Conservation (phyloP, 2,797 vertebrate genomes). For the Dromococcyx pavoninus region DNA sequence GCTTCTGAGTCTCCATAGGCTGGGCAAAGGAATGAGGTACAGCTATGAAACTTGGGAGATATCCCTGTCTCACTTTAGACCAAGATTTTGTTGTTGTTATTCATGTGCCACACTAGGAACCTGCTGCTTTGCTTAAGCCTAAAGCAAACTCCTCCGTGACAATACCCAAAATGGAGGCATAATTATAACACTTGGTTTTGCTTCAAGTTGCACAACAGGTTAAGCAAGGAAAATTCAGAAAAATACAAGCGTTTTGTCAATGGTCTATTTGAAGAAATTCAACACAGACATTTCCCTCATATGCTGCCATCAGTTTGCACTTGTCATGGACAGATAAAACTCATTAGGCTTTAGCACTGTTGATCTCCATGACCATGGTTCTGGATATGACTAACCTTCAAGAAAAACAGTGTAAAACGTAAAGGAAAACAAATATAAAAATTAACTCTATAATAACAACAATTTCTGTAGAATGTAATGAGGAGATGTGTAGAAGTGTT, state of each 20-base stretch:
- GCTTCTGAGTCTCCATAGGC: neutral
- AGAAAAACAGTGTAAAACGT: neutral
- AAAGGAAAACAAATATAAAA: neutral
- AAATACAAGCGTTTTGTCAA: neutral
- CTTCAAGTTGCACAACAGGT: neutral
- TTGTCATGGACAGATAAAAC: neutral
- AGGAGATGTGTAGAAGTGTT: neutral
- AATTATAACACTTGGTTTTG: neutral
- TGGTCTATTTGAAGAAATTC: neutral
- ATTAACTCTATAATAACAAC: neutral
- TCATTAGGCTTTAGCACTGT: neutral
- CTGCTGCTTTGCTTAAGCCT: neutral
- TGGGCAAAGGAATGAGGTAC: neutral
- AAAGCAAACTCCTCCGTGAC: neutral
- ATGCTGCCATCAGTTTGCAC: neutral
- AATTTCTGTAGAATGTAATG: neutral
- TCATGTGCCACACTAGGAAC: neutral
- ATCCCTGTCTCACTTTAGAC: neutral
- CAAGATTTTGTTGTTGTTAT: neutral
- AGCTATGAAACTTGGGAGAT: neutral
- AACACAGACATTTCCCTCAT: neutral
- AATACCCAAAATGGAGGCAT: neutral
- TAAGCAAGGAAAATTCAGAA: neutral
- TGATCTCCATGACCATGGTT: neutral
- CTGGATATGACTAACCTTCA: neutral